phyloP scores from a whole-genome alignment of 2,888 invertebrate genomes.

The Netelia fuscicornis region DNA sequence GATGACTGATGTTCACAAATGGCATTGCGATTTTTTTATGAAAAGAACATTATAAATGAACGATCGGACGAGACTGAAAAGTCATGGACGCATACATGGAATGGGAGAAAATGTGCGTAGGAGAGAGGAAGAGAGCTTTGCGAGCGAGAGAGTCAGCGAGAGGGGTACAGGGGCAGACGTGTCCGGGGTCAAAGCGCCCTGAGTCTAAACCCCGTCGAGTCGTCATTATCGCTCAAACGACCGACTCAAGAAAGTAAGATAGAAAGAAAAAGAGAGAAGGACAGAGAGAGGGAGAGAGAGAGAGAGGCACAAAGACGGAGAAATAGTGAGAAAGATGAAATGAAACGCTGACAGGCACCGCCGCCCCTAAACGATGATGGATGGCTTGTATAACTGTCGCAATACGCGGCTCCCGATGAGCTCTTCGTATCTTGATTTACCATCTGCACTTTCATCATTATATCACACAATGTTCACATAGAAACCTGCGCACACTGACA shows the following conservation, averaged over 20 bases:
- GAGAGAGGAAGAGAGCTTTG: constrained; percentile 31
- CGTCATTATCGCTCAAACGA: constrained; percentile 70
- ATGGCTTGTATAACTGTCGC: constrained; percentile 83
- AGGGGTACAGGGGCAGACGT: constrained; percentile 29
- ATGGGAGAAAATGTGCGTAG: constrained; percentile 16
- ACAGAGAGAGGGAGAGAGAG: background rate
- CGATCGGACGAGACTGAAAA: constrained; percentile 39
- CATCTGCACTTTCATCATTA: constrained; percentile 76
- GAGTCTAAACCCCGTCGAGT: constrained; percentile 60
- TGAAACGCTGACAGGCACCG: constrained; percentile 79
- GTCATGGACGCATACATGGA: constrained; percentile 36
- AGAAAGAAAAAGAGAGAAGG: constrained; percentile 26
- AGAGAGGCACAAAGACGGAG: background rate
- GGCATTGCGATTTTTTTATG: constrained; percentile 28
- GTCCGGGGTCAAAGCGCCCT: constrained; percentile 63
- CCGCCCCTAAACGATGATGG: constrained; percentile 81
- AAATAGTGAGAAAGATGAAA: constrained; percentile 54
- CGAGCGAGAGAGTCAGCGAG: constrained; percentile 40
- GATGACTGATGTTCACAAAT: constrained; percentile 14
- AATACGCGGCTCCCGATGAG: constrained; percentile 81
- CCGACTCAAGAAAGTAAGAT: constrained; percentile 51
- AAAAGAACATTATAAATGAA: constrained; percentile 54
- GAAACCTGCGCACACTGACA: constrained; percentile 4
- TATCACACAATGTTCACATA: constrained; percentile 5
- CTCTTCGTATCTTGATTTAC: constrained; percentile 81